Base-by-base conservation (phyloP, 2,888 invertebrate genomes). In the Aporophyla nigra region DNA sequence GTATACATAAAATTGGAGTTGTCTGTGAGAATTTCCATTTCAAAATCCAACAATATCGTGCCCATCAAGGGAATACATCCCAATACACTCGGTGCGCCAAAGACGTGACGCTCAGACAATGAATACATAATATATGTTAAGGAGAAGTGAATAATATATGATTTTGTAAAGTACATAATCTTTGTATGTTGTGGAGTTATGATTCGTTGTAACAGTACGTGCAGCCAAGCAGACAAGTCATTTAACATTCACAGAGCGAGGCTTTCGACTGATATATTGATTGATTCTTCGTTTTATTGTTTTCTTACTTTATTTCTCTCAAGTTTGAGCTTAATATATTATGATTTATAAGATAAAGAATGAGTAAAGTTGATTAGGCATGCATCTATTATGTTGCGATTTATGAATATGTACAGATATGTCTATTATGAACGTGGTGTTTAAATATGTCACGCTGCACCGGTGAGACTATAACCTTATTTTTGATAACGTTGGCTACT, bases 241-340 rank as follows among this genome's bases (percentile, higher is more conserved):
- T 46, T 80, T 68, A 71, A 65, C 71, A 83, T 80, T 84, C 82
- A 68, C 40, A 63, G 1, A 54, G 58, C 54, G 53, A n/a, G 56
- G 46, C 24, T 27, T 53, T 51, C 33, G 24, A n/a, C 14, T 12
- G 33, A 61, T 46, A 59, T 46, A 80, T 59, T 66, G 59, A 76
- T 76, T 71, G 70, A 73, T 72, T 76, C 54, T 51, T 56, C 1
- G 27, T 56, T 66, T 27, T 58, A 59, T 65, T 27, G n/a, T 24
- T 65, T 69, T 70, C 14, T 73, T 53, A 43, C 9, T 80, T 33
- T 21, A 24, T 46, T 40, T 2, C 5, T 0, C 0, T 24, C 19
- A 16, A 77, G 27, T 46, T 66, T 53, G 9, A 53, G 33, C 7
- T 66, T n/a, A n/a, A 12, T 24, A 12, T n/a, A 24, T n/a, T 33